Base-by-base conservation (phyloP, 2,888 invertebrate species). In the Buathra laborator region DNA sequence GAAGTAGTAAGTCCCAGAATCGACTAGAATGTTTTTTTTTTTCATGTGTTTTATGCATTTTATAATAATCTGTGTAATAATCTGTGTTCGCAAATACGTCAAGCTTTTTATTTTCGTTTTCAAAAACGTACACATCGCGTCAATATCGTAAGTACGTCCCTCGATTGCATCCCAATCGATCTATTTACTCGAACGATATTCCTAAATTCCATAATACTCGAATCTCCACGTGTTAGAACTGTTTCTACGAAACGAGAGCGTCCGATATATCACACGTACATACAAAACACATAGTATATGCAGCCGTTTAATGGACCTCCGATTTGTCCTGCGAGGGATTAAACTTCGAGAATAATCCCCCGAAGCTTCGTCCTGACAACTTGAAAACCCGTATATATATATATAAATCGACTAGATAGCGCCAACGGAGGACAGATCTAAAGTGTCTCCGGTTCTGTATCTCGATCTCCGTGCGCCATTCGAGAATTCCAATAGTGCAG, bases 261-360 rank as follows among this genome's bases (percentile, higher is more conserved):
- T 9, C 1, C 24, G 56, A 56, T 24, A 10, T 56, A 56, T 56
- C 19, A 53, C 9, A 59, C 44, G 9, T 19, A 29, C 46, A 78
- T 19, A 29, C 48, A 78, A 44, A 56, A 78, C 16, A 19, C 12
- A 19, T 16, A 3, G 46, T 56, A 56, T 56, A 62, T 43, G 51
- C 37, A 37, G n/a, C 62, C 24, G 64, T 14, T 81, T 76, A 70
- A 81, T 51, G 75, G 75, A 14, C 9, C 29, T 19, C n/a, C 74
- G 75, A 81, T 81, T 81, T 81, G 51, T 70, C 70, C 51, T 12
- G 51, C 44, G n/a, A 68, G 68, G 70, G 81, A 81, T 81, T 76
- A 76, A 75, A 70, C 70, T 75, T 51, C 62, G 48, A 32, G 14
- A 51, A 75, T n/a, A 75, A 76, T 59, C 62, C 75, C 75, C n/a